Evolutionary conservation across 23 tunicate genomes (phyloP).

Genomic region (Oikopleura dioica): DNA sequence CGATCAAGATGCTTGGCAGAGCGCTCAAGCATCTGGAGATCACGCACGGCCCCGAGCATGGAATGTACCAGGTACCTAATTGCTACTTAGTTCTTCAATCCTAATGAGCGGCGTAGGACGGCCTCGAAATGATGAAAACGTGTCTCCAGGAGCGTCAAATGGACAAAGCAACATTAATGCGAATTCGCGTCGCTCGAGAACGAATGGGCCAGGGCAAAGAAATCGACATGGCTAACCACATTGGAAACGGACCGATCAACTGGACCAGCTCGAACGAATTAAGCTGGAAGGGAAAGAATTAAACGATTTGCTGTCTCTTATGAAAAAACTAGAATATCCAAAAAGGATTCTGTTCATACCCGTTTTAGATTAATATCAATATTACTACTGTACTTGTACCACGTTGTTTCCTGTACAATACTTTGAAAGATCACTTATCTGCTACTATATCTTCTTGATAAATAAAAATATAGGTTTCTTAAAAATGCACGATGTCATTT

Average conservation of each 20-base stretch:
- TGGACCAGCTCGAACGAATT: not conserved
- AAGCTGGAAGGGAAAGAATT: not conserved
- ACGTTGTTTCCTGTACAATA: no score
- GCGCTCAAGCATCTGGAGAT: slow-evolving; percentile 13
- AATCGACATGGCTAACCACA: not conserved
- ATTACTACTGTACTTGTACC: no score
- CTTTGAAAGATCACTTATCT: no score
- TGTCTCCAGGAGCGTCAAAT: not conserved
- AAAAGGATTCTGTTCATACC: no score
- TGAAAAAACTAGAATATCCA: no score
- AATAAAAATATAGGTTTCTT: no score
- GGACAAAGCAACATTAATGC: not conserved
- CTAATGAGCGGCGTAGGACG: no score
- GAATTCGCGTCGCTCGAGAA: not conserved
- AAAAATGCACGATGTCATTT: no score
- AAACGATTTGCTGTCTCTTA: no score
- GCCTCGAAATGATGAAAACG: not conserved
- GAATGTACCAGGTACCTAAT: not conserved
- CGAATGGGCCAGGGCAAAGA: not conserved
- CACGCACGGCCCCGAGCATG: not conserved
- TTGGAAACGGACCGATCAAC: not conserved
- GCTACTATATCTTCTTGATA: no score
- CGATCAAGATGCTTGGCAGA: slow-evolving; percentile 31
- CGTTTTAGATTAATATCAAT: no score
- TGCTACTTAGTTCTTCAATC: no score